Conservation (phyloP, 2,888 invertebrate genomes). For the Ethmia dodecea region DNA sequence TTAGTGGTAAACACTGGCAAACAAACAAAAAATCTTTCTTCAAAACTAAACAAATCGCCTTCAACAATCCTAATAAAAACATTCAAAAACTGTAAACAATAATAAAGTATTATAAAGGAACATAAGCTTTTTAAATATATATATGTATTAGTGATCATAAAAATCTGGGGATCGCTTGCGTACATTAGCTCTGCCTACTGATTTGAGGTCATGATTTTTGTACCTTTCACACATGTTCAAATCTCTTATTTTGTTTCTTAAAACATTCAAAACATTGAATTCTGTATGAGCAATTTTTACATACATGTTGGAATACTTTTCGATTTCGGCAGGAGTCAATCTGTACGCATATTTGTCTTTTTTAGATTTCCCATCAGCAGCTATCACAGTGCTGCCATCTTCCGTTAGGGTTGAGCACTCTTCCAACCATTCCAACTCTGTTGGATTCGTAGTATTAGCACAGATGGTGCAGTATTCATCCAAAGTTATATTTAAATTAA, state of each 20-base stretch:
- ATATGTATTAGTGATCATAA: too few species aligned
- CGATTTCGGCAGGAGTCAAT: conserved; percentile 36
- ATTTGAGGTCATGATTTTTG: conserved; percentile 36
- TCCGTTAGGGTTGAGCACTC: conserved; percentile 11
- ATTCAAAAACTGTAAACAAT: too few species aligned
- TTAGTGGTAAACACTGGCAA: too few species aligned
- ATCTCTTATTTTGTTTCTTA: conserved; percentile 43
- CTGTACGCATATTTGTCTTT: conserved; percentile 21
- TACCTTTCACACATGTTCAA: conserved; percentile 40
- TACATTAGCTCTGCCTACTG: conserved; percentile 37
- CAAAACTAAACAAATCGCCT: too few species aligned
- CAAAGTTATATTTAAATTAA: conserved; percentile 23
- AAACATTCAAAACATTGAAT: conserved; percentile 37
- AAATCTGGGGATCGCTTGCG: neutral
- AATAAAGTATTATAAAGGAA: too few species aligned
- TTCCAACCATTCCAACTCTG: conserved; percentile 13
- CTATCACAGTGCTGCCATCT: conserved; percentile 33
- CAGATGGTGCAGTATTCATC: conserved; percentile 33
- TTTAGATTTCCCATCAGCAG: conserved; percentile 14
- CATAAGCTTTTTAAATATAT: too few species aligned
- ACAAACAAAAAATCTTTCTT: too few species aligned
- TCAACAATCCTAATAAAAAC: too few species aligned
- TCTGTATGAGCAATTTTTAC: conserved; percentile 28
- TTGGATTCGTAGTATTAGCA: too few species aligned
- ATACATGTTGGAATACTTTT: conserved; percentile 36